Evolutionary conservation across 2,888 invertebrate genomes (phyloP), one percentile per base, ranked within the genome.

Genomic region (Ferdinandea cuprea): DNA sequence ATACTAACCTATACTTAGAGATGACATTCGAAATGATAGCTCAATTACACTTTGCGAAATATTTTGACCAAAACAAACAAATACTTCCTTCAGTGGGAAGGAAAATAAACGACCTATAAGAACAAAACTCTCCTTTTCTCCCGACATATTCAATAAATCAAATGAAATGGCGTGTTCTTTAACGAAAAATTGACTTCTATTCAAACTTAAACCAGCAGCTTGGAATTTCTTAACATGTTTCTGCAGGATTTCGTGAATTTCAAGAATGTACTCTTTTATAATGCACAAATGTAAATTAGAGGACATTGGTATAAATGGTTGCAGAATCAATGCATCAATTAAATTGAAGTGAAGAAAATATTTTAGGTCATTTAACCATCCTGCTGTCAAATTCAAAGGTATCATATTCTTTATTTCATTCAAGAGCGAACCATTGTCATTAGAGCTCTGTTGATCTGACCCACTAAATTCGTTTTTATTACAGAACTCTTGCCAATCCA

Each of bases 41-140:
- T 98, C 98, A 0, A 97, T 94, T 86, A 97, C 92, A 91, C 97
- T 97, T 90, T 98, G 97, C 0, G 97, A 96, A 11, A 95, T 93
- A 25, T 94, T 94, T 84, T 97, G 96, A 86, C 95, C 94, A 90
- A 96, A 96, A 90, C 98, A 98, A 44, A 98, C 93, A 88, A 96
- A 98, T 9, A 97, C 91, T 89, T 98, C 97, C 85, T 95, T 93
- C 0, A 94, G 93, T 0, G 97, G 96, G 68, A 94, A 93, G 63
- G 94, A 94, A 89, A 97, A 96, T 4, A 96, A 91, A 37, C 97
- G 92, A 15, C 95, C 95, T 91, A 86, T 92, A 91, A 88, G 87
- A 7, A 87, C 86, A 58, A 88, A 87, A 7, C 85, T 85, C 11
- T 85, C 85, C 44, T 71, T 84, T 85, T 92, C 91, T 91, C 95